These are phyloP conservation scores for Bombyx huttoni DNA, from an alignment of 2,888 invertebrate species.

Conservation along the genomic window DNA sequence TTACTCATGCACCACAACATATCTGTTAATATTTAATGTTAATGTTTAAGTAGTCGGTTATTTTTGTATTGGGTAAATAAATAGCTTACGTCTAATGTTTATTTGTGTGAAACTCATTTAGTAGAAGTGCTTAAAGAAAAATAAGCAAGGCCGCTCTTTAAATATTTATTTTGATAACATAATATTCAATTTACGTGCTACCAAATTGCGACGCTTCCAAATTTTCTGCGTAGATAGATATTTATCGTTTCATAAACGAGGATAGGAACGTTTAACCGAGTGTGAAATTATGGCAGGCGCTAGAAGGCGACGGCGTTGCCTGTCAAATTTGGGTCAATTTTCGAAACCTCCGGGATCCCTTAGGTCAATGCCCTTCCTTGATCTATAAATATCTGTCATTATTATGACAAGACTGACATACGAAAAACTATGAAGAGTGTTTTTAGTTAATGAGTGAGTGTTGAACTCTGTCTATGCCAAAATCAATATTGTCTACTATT, in stretches of 20 bases:
- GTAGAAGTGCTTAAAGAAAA: too few species aligned
- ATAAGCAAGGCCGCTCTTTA: too few species aligned
- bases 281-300: slow-evolving; percentile 45
- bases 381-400: slow-evolving; percentile 19
- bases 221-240: neutral
- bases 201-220: neutral
- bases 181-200: neutral
- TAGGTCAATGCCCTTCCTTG: slow-evolving; percentile 20
- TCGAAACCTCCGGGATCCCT: slow-evolving; percentile 21
- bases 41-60: too few species aligned
- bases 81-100: too few species aligned
- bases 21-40: too few species aligned
- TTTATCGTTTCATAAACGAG: slow-evolving; percentile 21
- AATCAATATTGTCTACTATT: too few species aligned
- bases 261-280: slow-evolving; percentile 41
- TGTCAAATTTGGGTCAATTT: slow-evolving; percentile 47
- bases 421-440: slow-evolving; percentile 5
- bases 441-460: neutral
- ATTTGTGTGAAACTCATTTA: too few species aligned
- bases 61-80: too few species aligned
- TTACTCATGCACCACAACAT: too few species aligned
- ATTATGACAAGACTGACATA: slow-evolving; percentile 9
- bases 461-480: too few species aligned
- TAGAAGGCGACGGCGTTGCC: slow-evolving; percentile 22
- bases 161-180: neutral